phyloP scores from a whole-genome alignment of 2,113 vertebrate species.

The Carassius carassius region DNA sequence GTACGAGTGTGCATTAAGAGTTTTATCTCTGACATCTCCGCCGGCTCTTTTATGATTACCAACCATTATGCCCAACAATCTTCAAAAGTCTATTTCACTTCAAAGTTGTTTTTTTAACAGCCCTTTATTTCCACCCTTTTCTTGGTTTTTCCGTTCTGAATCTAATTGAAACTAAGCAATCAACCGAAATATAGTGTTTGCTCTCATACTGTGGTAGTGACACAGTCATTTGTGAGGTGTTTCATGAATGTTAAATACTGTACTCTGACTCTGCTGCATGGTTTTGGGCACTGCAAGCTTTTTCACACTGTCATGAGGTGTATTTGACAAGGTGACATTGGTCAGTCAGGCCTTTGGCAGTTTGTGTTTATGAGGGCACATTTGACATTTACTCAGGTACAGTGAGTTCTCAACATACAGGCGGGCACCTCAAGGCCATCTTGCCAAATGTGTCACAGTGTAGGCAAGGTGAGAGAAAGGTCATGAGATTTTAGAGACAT shows the following conservation, averaged over 20 bases:
- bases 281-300: neutral
- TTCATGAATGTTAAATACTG: neutral
- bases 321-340: slow-evolving; percentile 20
- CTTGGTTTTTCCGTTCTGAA: neutral
- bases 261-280: neutral
- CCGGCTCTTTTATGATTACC: neutral
- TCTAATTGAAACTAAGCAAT: neutral
- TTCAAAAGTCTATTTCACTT: neutral
- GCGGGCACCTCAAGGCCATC: slow-evolving; percentile 12
- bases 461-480: neutral
- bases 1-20: slow-evolving; percentile 1
- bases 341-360: slow-evolving; percentile 30
- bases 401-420: neutral
- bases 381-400: slow-evolving; percentile 46
- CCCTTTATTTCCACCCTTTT: neutral
- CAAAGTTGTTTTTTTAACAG: neutral
- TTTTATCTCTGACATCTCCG: neutral
- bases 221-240: neutral
- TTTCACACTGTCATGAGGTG: neutral
- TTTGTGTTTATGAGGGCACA: slow-evolving; percentile 11
- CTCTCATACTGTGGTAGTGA: neutral
- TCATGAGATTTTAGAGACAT: neutral
- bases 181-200: neutral
- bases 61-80: neutral
- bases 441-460: neutral